These are phyloP conservation scores for Ficedula albicollis DNA, from an alignment of 2,797 vertebrate genomes.

Conservation along the genomic window DNA sequence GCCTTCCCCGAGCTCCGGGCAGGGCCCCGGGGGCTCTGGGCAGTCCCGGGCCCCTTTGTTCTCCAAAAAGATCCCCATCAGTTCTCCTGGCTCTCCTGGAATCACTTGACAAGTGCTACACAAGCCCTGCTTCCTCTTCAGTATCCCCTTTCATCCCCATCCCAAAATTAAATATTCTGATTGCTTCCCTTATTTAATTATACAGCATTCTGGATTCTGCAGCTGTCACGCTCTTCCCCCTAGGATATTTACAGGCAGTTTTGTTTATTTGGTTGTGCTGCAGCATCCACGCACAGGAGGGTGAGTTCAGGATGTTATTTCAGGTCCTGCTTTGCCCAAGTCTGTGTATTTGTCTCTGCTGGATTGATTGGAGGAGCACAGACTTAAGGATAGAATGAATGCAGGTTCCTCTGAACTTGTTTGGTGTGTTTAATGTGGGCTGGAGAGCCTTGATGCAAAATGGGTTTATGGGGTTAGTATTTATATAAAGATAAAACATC, in stretches of 20 bases:
- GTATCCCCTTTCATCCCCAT: not conserved
- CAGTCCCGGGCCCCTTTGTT: not conserved
- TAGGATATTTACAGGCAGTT: not conserved
- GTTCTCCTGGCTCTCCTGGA: not conserved
- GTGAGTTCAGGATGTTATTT: not conserved
- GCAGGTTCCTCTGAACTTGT: not conserved
- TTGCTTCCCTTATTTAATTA: not conserved
- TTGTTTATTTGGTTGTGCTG: not conserved
- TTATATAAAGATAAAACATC: fast-evolving
- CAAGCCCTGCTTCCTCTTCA: not conserved
- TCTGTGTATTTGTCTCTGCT: not conserved
- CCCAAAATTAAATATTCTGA: not conserved
- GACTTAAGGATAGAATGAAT: not conserved
- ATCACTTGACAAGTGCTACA: not conserved
- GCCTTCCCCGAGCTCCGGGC: not conserved
- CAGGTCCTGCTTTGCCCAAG: not conserved
- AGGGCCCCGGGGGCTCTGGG: not conserved
- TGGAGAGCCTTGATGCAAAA: not conserved
- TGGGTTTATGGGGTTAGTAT: not conserved
- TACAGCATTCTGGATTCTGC: not conserved
- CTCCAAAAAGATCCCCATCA: fast-evolving
- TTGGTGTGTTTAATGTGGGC: not conserved
- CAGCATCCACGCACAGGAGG: not conserved
- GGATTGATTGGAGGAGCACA: not conserved
- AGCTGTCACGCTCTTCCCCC: not conserved